A percentile compares a stretch with the other conserved stretches of the same genome.
phyloP scores from a whole-genome alignment of 2,797 vertebrate genomes.

The Synanceia verrucosa region DNA sequence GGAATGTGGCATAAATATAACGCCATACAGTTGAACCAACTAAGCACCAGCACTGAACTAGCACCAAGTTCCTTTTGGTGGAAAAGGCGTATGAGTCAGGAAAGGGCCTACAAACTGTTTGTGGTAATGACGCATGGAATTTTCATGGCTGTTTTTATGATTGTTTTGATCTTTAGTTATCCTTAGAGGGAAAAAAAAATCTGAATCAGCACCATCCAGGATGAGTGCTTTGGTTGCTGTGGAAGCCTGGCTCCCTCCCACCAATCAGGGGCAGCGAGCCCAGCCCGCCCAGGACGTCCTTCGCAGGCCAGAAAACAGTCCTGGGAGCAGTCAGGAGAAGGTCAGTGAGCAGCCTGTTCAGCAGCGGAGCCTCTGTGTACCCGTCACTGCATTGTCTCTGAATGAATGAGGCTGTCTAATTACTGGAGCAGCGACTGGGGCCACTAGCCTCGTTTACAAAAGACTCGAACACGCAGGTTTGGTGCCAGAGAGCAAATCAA shows the following conservation, averaged over 20 bases:
- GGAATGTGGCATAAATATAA: no score
- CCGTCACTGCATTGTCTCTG: constrained; percentile 60
- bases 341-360: constrained; percentile 69
- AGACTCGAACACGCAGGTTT: constrained; percentile 35
- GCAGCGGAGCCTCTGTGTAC: constrained; percentile 53
- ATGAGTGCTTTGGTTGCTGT: constrained; percentile 25
- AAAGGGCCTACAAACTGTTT: no score
- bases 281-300: constrained; percentile 27
- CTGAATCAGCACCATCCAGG: constrained; percentile 5
- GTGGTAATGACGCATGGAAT: background rate
- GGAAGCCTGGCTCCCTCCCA: constrained; percentile 35
- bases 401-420: constrained; percentile 76
- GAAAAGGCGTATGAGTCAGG: no score
- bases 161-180: background rate
- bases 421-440: constrained; percentile 60
- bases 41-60: no score
- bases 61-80: no score
- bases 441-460: constrained; percentile 56
- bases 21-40: no score
- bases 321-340: constrained; percentile 63
- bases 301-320: constrained; percentile 39
- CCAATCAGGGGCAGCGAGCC: constrained; percentile 23
- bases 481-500: constrained; percentile 56
- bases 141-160: background rate
- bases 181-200: background rate